These are phyloP conservation scores for Monopis laevigella DNA, from an alignment of 2,888 invertebrate species.

Conservation along the genomic window DNA sequence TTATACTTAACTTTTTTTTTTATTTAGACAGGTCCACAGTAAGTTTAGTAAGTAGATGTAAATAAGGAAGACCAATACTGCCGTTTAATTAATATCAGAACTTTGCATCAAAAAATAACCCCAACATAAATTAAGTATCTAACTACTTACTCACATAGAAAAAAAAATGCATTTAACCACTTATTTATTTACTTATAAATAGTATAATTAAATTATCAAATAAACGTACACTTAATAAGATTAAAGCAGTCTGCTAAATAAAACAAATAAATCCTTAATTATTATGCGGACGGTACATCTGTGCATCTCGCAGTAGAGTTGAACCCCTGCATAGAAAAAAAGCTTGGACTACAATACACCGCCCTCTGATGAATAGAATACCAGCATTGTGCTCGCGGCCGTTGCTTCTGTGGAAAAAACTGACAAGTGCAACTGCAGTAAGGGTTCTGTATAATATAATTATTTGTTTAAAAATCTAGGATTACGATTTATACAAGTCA, in stretches of 20 bases:
- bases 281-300: constrained; percentile 29
- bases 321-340: constrained; percentile 28
- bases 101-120: no score
- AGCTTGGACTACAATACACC: constrained; percentile 60
- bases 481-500: no score
- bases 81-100: no score
- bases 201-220: neutral
- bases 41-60: no score
- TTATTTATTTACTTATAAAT: neutral
- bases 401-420: constrained; percentile 34
- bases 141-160: neutral
- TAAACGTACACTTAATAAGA: neutral
- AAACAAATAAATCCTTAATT: neutral
- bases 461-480: no score
- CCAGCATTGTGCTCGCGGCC: constrained; percentile 36
- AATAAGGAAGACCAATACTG: no score
- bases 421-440: constrained; percentile 20
- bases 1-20: no score
- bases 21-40: no score
- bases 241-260: neutral
- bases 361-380: constrained; percentile 50
- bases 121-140: no score
- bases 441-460: neutral
- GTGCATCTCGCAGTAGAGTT: constrained; percentile 13
- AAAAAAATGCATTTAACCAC: neutral